Evolutionary conservation across 2,113 vertebrate species (phyloP), one percentile per base, ranked within the genome.

Genomic region (Aldabrachelys gigantea): DNA sequence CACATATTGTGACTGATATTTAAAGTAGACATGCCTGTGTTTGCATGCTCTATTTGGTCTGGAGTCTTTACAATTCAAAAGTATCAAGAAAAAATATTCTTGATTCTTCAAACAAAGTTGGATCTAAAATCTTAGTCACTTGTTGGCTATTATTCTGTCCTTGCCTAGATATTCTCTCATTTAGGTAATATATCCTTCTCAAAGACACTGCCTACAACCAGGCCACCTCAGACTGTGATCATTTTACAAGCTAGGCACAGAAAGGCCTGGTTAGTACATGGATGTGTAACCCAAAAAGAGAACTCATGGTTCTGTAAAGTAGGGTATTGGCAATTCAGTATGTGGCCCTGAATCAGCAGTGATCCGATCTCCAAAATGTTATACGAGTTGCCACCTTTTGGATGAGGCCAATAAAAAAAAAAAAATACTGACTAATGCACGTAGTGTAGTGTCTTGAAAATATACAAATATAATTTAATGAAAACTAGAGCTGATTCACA

Each of bases 281-380:
- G 92, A 89, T 94, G 90, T 90, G 93, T 92, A 59, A 27, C 0
- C 38, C 6, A 69, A 90, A 90, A 92, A 82, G 89, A 96, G 90
- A 72, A 76, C 31, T 47, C 78, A n/a, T 7, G 16, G 31, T 38
- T 95, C 82, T 90, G 79, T 90, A 97, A 92, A 89, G 31, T 65
- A 75, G 94, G 29, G 53, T 54, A 65, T 16, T 7, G 88, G 65
- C 49, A 91, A 54, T 79, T 82, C 82, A 85, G 84, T 41, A 65
- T 2, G 4, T 21, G 83, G 50, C 2, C 3, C 62, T 79, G 22
- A 93, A 95, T 81, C 57, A 85, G 14, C 3, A 81, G 44, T 41
- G 79, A 86, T 79, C 27, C 86, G 86, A 91, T 86, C 52, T 80
- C 54, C 24, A 35, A 65, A 69, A n/a, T 69, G 62, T 69, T 35